Evolutionary conservation across 2,888 invertebrate species (phyloP).

Genomic region (Smittia aterrima): DNA sequence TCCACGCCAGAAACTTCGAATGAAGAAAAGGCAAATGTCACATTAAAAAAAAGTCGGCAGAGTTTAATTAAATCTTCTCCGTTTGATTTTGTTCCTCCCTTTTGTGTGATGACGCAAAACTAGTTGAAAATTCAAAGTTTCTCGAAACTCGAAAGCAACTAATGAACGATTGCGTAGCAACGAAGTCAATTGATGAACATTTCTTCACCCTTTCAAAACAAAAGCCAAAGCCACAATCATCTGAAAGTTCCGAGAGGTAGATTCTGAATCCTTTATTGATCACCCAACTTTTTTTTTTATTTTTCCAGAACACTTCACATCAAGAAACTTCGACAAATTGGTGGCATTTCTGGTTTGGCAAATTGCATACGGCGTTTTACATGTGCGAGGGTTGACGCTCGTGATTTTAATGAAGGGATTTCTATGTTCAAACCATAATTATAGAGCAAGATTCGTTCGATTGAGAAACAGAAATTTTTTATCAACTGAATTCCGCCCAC

Average conservation of each 20-base stretch:
- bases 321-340: constrained; percentile 24
- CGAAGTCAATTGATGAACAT: background rate
- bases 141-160: background rate
- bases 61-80: constrained; percentile 36
- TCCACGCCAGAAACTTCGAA: constrained; percentile 22
- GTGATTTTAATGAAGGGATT: constrained; percentile 14
- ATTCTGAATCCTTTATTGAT: constrained; percentile 12
- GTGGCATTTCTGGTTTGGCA: constrained; percentile 11
- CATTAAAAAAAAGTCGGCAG: background rate
- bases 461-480: constrained; percentile 22
- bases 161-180: constrained; percentile 11
- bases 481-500: constrained; percentile 37
- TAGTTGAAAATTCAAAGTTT: background rate
- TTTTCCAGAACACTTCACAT: constrained; percentile 21
- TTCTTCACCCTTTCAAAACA: constrained; percentile 22
- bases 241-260: background rate
- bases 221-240: constrained; percentile 16
- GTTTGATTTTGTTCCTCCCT: background rate
- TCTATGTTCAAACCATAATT: background rate
- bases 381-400: background rate
- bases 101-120: background rate
- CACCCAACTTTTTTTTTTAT: background rate
- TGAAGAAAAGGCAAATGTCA: constrained; percentile 16
- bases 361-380: constrained; percentile 12
- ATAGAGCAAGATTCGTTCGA: background rate